Evolutionary conservation across 2,113 vertebrate species (phyloP), one percentile per base, ranked within the genome.

Genomic region (Phodopus roborovskii): DNA sequence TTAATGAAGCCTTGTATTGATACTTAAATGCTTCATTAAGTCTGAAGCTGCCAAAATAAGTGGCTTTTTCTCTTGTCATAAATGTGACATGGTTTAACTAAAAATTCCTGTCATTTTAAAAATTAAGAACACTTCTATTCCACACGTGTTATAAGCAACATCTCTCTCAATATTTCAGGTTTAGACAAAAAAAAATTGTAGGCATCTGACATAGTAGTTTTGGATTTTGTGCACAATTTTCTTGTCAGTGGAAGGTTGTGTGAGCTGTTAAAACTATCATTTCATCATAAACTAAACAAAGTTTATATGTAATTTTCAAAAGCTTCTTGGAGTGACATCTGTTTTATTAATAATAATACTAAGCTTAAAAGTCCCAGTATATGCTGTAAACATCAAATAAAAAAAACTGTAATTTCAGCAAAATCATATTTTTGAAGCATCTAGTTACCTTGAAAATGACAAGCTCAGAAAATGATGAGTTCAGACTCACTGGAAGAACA

Each of bases 31-130:
- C 94, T 98, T 98, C 97, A 97, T 98, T 98, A 98, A 98, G 96
- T 97, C 97, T 94, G 88, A 97, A 98, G 87, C 96, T 98, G 97
- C 97, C 98, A 98, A 98, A 98, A 98, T 97, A 97, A 98, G 94
- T 87, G 94, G 97, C 98, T 98, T 98, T 98, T 90, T 97, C 96
- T 98, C 98, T 98, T 98, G 97, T 98, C 97, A 98, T 56, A 98
- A 97, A 98, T 96, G 92, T 98, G 98, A 98, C 97, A 98, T 88
- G 78, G 94, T 98, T 98, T 98, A 97, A 89, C 96, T 97, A 98
- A 97, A 96, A 97, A 98, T 70, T 97, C 97, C 85, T 98, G 93
- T 97, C 88, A 98, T 97, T 97, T 98, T 94, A 95, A 97, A 98
- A 98, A 97, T 97, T 98, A 98, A 97, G 92, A 98, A 98, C 95